Conservation (phyloP, 2,888 invertebrate species). For the Nowickia ferox region DNA sequence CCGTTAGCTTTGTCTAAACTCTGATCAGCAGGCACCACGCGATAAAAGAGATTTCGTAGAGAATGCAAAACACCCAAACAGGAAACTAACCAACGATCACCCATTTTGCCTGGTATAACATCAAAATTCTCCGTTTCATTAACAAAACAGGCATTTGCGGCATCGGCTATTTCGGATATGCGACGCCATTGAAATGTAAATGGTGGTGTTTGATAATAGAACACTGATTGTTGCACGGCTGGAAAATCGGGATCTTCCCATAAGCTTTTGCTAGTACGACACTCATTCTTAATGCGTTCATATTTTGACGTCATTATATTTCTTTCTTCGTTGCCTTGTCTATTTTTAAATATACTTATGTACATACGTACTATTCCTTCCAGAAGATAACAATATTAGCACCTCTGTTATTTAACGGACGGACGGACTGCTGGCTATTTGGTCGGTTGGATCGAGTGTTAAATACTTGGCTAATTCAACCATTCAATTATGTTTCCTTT, state of each 20-base stretch:
- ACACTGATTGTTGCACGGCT: conserved; percentile 93
- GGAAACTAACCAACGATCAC: conserved; percentile 95
- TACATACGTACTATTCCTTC: not conserved
- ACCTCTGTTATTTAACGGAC: conserved; percentile 15
- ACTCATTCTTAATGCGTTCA: conserved; percentile 92
- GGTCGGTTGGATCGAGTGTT: conserved; percentile 10
- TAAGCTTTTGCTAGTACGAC: conserved; percentile 90
- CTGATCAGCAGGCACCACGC: conserved; percentile 96
- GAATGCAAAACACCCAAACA: conserved; percentile 93
- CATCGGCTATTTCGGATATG: conserved; percentile 87
- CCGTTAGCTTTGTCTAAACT: conserved; percentile 89
- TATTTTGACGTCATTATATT: conserved; percentile 84
- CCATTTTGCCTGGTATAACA: conserved; percentile 93
- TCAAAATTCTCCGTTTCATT: conserved; percentile 88
- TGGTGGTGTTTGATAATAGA: conserved; percentile 97
- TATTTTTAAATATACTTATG: conserved; percentile 17
- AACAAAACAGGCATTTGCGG: conserved; percentile 84
- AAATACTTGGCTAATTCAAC: conserved; percentile 28
- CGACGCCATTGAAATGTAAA: conserved; percentile 96
- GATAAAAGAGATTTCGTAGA: conserved; percentile 93
- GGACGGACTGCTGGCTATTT: not conserved
- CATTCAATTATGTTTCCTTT: conserved; percentile 48
- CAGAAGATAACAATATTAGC: conserved; percentile 57
- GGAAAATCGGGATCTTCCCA: conserved; percentile 97
- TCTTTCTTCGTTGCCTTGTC: not conserved